phyloP scores from a whole-genome alignment of 2,797 vertebrate genomes.

The Chloroceryle inda region DNA sequence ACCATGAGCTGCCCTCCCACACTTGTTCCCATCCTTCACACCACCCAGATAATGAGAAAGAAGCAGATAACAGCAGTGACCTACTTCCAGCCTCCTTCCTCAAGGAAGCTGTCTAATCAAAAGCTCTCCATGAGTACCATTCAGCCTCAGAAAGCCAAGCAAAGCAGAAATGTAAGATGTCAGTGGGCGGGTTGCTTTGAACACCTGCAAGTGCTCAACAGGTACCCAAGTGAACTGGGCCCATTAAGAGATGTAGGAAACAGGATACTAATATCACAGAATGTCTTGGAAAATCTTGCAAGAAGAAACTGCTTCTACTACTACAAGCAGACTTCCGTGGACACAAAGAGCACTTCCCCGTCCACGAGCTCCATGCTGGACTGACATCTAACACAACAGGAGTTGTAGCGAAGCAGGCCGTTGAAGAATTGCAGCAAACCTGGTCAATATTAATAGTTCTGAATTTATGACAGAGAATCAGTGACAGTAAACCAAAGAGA shows the following conservation, averaged over 20 bases:
- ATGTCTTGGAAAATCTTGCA: neutral
- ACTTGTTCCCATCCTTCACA: neutral
- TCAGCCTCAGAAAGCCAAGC: neutral
- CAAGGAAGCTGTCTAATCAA: neutral
- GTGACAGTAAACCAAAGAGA: slow-evolving; percentile 1
- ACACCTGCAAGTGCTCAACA: accelerated
- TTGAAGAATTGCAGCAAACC: slow-evolving; percentile 1
- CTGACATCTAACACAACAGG: neutral
- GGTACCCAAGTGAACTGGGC: neutral
- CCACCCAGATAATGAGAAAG: accelerated
- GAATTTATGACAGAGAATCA: slow-evolving; percentile 10
- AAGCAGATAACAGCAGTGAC: neutral
- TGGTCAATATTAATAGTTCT: neutral
- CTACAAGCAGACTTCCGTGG: neutral
- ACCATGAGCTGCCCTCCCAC: accelerated
- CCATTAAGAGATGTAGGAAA: neutral
- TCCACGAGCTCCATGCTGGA: neutral
- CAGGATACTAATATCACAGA: neutral
- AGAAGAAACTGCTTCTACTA: neutral
- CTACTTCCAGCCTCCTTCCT: neutral
- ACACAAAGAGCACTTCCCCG: neutral
- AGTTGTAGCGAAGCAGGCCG: neutral
- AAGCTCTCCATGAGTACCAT: neutral
- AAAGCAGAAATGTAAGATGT: neutral
- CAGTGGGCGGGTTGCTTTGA: neutral